A percentile compares a stretch with the other conserved stretches of the same genome.
These are phyloP conservation scores for Drosophila meridiana DNA, from an alignment of 2,888 invertebrate species.

Conservation along the genomic window DNA sequence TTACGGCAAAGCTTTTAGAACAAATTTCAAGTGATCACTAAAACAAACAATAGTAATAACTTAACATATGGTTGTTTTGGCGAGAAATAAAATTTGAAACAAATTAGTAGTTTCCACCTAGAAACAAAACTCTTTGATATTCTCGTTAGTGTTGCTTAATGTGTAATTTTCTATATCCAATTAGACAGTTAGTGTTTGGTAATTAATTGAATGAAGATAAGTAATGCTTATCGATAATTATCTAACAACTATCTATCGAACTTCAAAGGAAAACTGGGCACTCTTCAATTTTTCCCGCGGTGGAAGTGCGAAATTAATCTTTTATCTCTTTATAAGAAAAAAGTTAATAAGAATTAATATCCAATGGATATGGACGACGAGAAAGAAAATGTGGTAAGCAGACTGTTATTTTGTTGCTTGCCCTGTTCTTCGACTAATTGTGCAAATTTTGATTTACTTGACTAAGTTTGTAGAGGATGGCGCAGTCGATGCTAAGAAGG, in stretches of 20 bases:
- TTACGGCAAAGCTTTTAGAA: not conserved
- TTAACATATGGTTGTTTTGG: not conserved
- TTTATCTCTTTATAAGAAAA: not conserved
- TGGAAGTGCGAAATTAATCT: not conserved
- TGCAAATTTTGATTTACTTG: constrained; percentile 2
- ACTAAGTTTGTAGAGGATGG: not conserved
- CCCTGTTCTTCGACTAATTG: not conserved
- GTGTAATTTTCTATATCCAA: not conserved
- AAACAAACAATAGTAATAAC: not conserved
- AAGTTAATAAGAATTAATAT: not conserved
- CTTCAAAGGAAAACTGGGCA: not conserved
- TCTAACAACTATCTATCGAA: not conserved
- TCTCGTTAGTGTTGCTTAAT: not conserved
- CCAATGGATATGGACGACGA: constrained; percentile 87
- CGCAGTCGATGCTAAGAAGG: constrained; percentile 88
- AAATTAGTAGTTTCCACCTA: not conserved
- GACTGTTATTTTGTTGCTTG: not conserved
- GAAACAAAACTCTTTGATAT: not conserved
- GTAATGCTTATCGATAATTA: constrained; percentile 3
- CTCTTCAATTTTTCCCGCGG: not conserved
- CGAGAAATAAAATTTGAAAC: not conserved
- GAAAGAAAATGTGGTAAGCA: constrained; percentile 90
- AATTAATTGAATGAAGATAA: not conserved
- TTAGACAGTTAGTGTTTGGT: not conserved
- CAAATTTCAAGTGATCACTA: not conserved